phyloP scores from a whole-genome alignment of 1,140 invertebrate species.

The Amphibalanus amphitrite region DNA sequence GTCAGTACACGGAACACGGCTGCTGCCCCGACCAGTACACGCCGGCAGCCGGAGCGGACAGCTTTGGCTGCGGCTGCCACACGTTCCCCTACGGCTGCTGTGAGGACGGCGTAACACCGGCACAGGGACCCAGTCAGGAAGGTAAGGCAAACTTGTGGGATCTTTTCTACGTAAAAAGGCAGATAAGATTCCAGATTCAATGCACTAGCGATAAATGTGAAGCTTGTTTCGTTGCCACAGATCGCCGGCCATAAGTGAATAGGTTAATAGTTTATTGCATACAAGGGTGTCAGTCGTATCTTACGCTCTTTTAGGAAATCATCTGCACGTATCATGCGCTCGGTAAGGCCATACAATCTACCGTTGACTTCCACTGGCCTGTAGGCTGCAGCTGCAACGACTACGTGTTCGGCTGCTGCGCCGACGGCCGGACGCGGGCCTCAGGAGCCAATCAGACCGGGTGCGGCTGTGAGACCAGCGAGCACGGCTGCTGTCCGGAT shows the following conservation, averaged over 20 bases:
- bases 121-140: slow-evolving; percentile 34
- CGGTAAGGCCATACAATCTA: too few species aligned
- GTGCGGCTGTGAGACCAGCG: slow-evolving; percentile 57
- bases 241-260: too few species aligned
- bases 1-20: slow-evolving; percentile 51
- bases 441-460: slow-evolving; percentile 34
- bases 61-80: slow-evolving; percentile 70
- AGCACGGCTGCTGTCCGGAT: slow-evolving; percentile 73
- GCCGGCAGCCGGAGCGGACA: slow-evolving; percentile 50
- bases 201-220: too few species aligned
- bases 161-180: too few species aligned
- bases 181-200: too few species aligned
- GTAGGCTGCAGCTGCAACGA: slow-evolving; percentile 68
- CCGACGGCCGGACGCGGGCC: slow-evolving; percentile 45
- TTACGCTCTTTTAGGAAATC: too few species aligned
- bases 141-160: too few species aligned
- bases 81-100: slow-evolving; percentile 64
- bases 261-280: too few species aligned
- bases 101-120: slow-evolving; percentile 54
- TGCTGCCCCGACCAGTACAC: slow-evolving; percentile 78
- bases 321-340: too few species aligned
- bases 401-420: slow-evolving; percentile 67
- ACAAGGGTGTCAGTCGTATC: too few species aligned
- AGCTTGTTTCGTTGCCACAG: too few species aligned
- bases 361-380: too few species aligned